Percentiles rank a stretch among this genome's conserved stretches.
These are phyloP conservation scores for Drosophila flavopinicola DNA, from an alignment of 2,888 invertebrate species.

Conservation along the genomic window DNA sequence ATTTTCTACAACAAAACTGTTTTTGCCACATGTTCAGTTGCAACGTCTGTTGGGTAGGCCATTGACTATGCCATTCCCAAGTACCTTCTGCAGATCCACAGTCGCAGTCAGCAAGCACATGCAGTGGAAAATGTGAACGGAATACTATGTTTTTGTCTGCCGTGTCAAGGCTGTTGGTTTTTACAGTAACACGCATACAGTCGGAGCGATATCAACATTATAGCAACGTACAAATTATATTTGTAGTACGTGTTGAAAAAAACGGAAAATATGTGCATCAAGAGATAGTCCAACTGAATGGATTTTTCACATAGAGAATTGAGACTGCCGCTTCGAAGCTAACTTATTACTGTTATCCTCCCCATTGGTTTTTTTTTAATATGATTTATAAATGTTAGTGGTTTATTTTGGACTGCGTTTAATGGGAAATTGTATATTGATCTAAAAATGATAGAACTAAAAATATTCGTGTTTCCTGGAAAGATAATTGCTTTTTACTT, in stretches of 20 bases:
- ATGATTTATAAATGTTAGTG: constrained; percentile 8
- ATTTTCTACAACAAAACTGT: constrained; percentile 39
- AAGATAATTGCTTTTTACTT: constrained; percentile 1
- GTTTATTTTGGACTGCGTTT: not conserved
- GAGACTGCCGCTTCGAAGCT: not conserved
- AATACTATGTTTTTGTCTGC: constrained; percentile 10
- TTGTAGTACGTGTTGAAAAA: constrained; percentile 12
- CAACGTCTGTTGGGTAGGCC: constrained; percentile 27
- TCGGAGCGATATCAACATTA: constrained; percentile 22
- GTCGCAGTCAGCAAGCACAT: not conserved
- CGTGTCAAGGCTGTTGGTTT: constrained; percentile 62
- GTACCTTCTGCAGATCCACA: constrained; percentile 32
- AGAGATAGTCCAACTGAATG: constrained; percentile 2
- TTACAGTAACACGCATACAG: constrained; percentile 28
- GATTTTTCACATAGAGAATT: not conserved
- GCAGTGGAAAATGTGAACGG: not conserved
- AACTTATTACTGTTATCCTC: not conserved
- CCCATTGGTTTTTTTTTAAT: constrained; percentile 1
- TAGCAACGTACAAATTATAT: constrained; percentile 29
- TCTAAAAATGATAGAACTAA: constrained; percentile 8
- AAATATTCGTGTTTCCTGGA: not conserved
- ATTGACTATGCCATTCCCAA: constrained; percentile 32
- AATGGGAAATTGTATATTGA: constrained; percentile 5
- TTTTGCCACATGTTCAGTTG: constrained; percentile 7
- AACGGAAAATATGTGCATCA: not conserved